Evolutionary conservation across 2,888 invertebrate genomes (phyloP).

Genomic region (Pseudeuparius sepicola): DNA sequence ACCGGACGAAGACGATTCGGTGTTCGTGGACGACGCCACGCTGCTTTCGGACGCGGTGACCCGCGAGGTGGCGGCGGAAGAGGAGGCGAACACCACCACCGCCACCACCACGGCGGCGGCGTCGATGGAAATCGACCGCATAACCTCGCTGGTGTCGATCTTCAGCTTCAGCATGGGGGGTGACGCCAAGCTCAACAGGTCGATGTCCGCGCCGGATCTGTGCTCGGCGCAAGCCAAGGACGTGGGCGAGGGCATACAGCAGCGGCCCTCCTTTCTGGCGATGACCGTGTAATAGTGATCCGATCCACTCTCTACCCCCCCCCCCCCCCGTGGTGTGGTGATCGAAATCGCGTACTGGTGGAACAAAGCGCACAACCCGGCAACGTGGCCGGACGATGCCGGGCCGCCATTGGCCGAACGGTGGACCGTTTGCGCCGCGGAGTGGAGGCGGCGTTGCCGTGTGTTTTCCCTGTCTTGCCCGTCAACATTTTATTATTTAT

Average conservation of each 20-base stretch:
- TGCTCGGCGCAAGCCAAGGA: constrained; percentile 47
- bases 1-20: constrained; percentile 36
- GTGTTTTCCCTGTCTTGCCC: no score
- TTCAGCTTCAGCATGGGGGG: constrained; percentile 44
- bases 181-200: constrained; percentile 35
- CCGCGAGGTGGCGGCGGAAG: constrained; percentile 26
- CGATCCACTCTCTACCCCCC: constrained; percentile 3
- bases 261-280: constrained; percentile 43
- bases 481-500: no score
- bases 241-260: constrained; percentile 36
- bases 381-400: no score
- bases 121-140: constrained; percentile 48
- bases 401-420: no score
- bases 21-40: constrained; percentile 40
- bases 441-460: no score
- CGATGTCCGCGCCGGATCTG: constrained; percentile 44
- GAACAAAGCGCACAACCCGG: no score
- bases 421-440: no score
- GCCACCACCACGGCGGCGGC: constrained; percentile 16
- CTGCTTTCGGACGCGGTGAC: constrained; percentile 36
- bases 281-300: constrained; percentile 42
- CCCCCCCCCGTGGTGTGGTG: neutral
- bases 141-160: constrained; percentile 48
- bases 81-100: constrained; percentile 13
- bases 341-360: no score